These are phyloP conservation scores for Atherinosoma microstoma DNA, from an alignment of 2,797 vertebrate species.

Conservation along the genomic window DNA sequence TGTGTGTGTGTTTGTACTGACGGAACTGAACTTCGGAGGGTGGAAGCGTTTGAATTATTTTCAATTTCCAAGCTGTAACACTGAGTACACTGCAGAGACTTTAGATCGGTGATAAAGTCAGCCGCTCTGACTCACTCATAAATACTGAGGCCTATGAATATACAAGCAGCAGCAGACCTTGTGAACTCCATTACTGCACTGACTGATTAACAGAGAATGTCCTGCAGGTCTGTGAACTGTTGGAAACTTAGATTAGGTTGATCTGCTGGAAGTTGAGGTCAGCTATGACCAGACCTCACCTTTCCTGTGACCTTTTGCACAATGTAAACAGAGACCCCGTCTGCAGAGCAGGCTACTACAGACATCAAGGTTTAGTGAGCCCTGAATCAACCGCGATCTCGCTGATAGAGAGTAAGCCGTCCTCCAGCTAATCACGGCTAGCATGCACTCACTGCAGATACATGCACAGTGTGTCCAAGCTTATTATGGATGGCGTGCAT, in stretches of 20 bases:
- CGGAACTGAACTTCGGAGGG: neutral
- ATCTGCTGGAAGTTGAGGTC: slow-evolving; percentile 57
- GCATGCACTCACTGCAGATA: slow-evolving; percentile 33
- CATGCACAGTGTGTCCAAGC: slow-evolving; percentile 46
- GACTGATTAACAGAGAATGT: slow-evolving; percentile 67
- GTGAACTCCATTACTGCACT: slow-evolving; percentile 33
- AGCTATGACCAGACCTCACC: slow-evolving; percentile 51
- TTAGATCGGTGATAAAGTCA: slow-evolving; percentile 36
- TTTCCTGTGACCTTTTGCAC: slow-evolving; percentile 60
- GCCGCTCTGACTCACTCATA: slow-evolving; percentile 43
- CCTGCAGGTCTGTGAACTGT: slow-evolving; percentile 43
- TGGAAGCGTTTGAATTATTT: slow-evolving; percentile 10
- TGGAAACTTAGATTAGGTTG: slow-evolving; percentile 45
- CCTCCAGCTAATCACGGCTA: slow-evolving; percentile 30
- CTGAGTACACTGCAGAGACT: slow-evolving; percentile 14
- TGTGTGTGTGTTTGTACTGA: neutral
- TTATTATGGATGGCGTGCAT: slow-evolving; percentile 43
- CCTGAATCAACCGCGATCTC: slow-evolving; percentile 34
- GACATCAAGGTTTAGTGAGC: slow-evolving; percentile 22
- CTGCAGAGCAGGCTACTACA: slow-evolving; percentile 3
- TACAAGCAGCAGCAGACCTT: slow-evolving; percentile 50
- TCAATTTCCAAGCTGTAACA: neutral
- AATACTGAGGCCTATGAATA: slow-evolving; percentile 60
- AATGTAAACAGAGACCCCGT: slow-evolving; percentile 35
- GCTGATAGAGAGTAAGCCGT: slow-evolving; percentile 29